These are phyloP conservation scores for Brachyistius frenatus DNA, from an alignment of 2,113 vertebrate species.

Conservation along the genomic window DNA sequence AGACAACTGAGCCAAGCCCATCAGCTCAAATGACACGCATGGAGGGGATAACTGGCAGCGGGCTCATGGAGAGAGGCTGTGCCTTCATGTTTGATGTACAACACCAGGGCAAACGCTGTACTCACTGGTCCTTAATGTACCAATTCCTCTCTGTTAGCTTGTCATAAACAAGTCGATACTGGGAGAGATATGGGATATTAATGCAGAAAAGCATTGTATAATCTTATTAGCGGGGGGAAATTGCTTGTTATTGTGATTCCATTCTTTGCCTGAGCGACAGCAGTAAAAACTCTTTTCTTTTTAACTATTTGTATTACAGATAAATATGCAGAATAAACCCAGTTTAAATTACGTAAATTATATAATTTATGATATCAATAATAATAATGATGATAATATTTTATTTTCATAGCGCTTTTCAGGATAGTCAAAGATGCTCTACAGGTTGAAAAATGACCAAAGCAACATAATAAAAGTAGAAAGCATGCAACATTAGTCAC, in stretches of 20 bases:
- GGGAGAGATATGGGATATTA: constrained; percentile 55
- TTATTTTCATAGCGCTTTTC: too few relatives aligned
- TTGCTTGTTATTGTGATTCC: constrained; percentile 33
- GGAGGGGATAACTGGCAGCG: constrained; percentile 56
- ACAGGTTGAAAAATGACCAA: too few relatives aligned
- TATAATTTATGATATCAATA: too few relatives aligned
- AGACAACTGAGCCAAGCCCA: constrained; percentile 56
- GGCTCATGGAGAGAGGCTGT: constrained; percentile 17
- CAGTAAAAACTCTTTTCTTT: constrained; percentile 42
- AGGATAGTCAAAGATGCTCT: too few relatives aligned
- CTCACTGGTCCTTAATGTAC: constrained; percentile 43
- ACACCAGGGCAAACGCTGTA: constrained; percentile 37
- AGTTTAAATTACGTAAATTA: neutral
- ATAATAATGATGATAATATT: too few relatives aligned
- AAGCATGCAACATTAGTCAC: too few relatives aligned
- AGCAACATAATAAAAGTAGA: too few relatives aligned
- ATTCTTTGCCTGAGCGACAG: constrained; percentile 3
- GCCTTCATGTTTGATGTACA: constrained; percentile 58
- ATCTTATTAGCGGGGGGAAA: constrained; percentile 55
- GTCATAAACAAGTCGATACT: constrained; percentile 70
- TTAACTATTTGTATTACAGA: constrained; percentile 13
- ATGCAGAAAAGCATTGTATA: constrained; percentile 27
- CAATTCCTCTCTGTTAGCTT: constrained; percentile 42
- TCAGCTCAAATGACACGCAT: constrained; percentile 70
- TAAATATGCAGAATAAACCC: neutral